phyloP scores from a whole-genome alignment of 2,113 vertebrate species.

The Megaceryle torquata region DNA sequence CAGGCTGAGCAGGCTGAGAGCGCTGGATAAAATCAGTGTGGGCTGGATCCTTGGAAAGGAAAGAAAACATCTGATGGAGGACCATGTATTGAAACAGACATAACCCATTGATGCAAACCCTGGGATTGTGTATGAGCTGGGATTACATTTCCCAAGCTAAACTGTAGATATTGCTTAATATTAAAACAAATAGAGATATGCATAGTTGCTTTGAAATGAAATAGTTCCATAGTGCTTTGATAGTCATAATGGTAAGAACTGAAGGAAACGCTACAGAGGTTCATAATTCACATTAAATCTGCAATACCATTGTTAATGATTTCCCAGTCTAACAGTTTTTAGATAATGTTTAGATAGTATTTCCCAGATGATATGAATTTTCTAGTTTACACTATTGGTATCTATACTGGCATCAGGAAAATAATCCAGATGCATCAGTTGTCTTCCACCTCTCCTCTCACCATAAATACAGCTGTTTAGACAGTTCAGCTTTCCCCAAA shows the following conservation, averaged over 20 bases:
- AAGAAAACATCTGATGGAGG: neutral
- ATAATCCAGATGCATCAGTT: neutral
- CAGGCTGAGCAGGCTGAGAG: neutral
- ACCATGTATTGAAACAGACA: neutral
- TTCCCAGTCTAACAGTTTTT: neutral
- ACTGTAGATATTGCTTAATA: neutral
- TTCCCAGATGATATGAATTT: neutral
- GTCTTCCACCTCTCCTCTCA: accelerated
- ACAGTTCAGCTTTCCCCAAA: neutral
- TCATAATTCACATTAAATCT: neutral
- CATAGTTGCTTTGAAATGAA: neutral
- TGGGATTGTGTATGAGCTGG: neutral
- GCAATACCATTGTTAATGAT: neutral
- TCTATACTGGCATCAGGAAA: neutral
- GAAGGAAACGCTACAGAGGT: neutral
- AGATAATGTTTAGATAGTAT: too few species aligned
- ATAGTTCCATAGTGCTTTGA: neutral
- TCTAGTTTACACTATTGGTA: neutral
- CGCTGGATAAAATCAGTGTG: accelerated
- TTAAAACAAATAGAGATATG: neutral
- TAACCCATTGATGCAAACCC: neutral
- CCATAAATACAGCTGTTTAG: neutral
- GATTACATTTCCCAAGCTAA: neutral
- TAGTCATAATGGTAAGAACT: neutral
- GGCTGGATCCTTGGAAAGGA: neutral